Conservation (phyloP, 2,113 vertebrate genomes). For the Engystomops pustulosus region DNA sequence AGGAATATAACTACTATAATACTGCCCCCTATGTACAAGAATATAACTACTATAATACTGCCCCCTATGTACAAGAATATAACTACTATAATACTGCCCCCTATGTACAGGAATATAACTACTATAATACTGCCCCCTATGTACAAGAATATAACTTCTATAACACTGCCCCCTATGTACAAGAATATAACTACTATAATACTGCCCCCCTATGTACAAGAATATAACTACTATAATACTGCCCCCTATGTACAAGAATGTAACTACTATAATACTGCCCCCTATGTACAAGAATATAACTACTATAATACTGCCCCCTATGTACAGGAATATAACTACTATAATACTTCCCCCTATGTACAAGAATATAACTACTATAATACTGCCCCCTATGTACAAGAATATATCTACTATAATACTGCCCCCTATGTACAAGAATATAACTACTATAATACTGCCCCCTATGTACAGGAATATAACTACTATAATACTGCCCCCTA, state of each 20-base stretch:
- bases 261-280: background rate
- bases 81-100: background rate
- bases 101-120: constrained; percentile 10
- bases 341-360: background rate
- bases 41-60: constrained; percentile 10
- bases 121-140: constrained; percentile 7
- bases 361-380: constrained; percentile 17
- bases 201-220: background rate
- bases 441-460: constrained; percentile 2
- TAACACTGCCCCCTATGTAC: background rate
- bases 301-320: constrained; percentile 5
- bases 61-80: background rate
- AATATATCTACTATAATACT: constrained; percentile 11
- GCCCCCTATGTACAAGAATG: background rate
- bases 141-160: constrained; percentile 10
- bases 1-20: constrained; percentile 15
- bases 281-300: constrained; percentile 13
- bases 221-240: constrained; percentile 14
- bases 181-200: constrained; percentile 16
- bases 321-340: constrained; percentile 5
- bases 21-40: background rate
- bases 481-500: constrained; percentile 6
- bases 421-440: constrained; percentile 7
- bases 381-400: background rate
- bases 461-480: constrained; percentile 13